These are phyloP conservation scores for Petrolisthes manimaculis DNA, from an alignment of 2,888 invertebrate genomes.

Conservation along the genomic window DNA sequence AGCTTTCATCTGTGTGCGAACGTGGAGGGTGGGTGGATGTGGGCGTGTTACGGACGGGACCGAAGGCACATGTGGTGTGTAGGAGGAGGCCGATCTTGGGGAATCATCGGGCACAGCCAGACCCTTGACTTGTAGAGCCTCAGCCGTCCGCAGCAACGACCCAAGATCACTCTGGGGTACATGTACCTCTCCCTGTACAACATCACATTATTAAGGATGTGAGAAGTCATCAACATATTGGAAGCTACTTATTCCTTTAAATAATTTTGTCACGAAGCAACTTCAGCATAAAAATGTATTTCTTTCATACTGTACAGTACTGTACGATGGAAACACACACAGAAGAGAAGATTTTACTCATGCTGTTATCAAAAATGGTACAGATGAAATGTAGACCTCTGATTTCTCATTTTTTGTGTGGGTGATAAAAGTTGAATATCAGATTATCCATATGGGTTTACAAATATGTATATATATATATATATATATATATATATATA, in stretches of 20 bases:
- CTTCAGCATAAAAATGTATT: too few species aligned
- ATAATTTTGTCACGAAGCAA: too few species aligned
- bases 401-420: too few species aligned
- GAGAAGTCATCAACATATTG: too few species aligned
- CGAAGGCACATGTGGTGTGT: constrained; percentile 54
- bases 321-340: too few species aligned
- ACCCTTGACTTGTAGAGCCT: constrained; percentile 65
- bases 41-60: constrained; percentile 52
- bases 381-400: too few species aligned
- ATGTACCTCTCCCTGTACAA: constrained; percentile 62
- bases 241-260: too few species aligned
- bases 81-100: constrained; percentile 39
- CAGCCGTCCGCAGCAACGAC: constrained; percentile 62
- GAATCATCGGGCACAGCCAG: constrained; percentile 64
- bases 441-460: background rate
- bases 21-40: constrained; percentile 51
- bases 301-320: too few species aligned
- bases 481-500: constrained; percentile 14
- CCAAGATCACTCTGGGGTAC: constrained; percentile 64
- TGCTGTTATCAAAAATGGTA: too few species aligned
- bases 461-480: too few species aligned
- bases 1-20: constrained; percentile 34
- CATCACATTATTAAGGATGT: background rate
- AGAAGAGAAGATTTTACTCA: too few species aligned
- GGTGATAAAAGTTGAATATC: background rate